phyloP scores from a whole-genome alignment of 2,888 invertebrate genomes.

The Embidobia sp. region DNA sequence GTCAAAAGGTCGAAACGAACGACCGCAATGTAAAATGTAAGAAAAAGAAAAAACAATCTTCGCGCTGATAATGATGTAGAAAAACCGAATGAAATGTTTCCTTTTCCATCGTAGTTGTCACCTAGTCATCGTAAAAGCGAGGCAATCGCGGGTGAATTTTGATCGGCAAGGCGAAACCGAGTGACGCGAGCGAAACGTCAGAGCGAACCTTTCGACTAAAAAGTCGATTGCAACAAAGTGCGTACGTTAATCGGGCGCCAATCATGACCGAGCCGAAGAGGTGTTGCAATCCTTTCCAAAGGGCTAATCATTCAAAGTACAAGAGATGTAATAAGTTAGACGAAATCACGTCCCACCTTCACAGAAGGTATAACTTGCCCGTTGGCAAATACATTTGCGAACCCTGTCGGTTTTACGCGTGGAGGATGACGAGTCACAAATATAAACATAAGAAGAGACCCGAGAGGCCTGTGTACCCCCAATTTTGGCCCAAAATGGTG shows the following conservation, averaged over 20 bases:
- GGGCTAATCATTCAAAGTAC: conserved; percentile 65
- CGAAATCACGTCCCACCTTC: conserved; percentile 63
- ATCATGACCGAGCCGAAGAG: conserved; percentile 57
- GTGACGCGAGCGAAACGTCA: conserved; percentile 46
- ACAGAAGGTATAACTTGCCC: conserved; percentile 63
- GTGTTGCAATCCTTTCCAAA: conserved; percentile 65
- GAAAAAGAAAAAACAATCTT: background rate
- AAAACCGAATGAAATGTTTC: conserved; percentile 47
- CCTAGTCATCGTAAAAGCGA: conserved; percentile 58
- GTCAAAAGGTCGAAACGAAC: conserved; percentile 2
- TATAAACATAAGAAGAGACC: conserved; percentile 63
- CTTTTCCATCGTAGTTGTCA: conserved; percentile 62
- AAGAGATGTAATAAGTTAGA: conserved; percentile 65
- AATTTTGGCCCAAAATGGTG: conserved; percentile 50
- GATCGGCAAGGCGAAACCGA: conserved; percentile 31
- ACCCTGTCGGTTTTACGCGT: conserved; percentile 65
- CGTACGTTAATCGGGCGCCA: conserved; percentile 54
- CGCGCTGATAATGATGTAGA: conserved; percentile 17
- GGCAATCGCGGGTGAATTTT: conserved; percentile 36
- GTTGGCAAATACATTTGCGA: conserved; percentile 66
- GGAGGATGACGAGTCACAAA: conserved; percentile 66
- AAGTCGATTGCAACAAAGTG: conserved; percentile 42
- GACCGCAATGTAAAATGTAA: background rate
- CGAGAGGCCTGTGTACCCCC: conserved; percentile 57
- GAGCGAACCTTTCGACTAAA: conserved; percentile 29